Percentiles rank a stretch among this genome's conserved stretches.
phyloP scores from a whole-genome alignment of 2,113 vertebrate species.

The Malurus alboscapulatus region DNA sequence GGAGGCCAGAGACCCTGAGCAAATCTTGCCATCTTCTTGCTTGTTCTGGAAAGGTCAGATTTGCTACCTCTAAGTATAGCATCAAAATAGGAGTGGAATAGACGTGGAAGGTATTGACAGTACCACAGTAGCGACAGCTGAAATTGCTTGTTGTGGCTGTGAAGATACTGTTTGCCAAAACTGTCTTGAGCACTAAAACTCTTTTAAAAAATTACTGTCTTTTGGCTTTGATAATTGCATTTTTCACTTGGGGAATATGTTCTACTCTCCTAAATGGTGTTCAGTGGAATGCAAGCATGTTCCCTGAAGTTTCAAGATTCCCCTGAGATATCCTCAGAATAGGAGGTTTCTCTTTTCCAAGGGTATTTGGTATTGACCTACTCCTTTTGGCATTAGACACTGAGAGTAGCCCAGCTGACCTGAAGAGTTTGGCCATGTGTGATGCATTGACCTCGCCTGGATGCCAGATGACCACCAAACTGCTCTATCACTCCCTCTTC shows the following conservation, averaged over 20 bases:
- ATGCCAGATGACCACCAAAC: not conserved
- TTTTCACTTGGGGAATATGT: not conserved
- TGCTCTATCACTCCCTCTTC: not conserved
- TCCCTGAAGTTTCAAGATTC: not conserved
- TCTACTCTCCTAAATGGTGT: not conserved
- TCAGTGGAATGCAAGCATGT: not conserved
- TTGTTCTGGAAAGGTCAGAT: not conserved
- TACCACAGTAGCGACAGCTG: not conserved
- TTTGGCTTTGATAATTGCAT: not conserved
- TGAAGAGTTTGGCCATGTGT: not conserved
- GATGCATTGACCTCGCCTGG: not conserved
- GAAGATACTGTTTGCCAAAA: not conserved
- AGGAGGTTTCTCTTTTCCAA: not conserved
- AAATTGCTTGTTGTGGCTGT: not conserved
- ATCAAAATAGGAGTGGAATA: not conserved
- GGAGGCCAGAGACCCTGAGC: not conserved
- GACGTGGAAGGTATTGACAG: not conserved
- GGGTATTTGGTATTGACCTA: not conserved
- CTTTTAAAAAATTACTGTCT: not conserved
- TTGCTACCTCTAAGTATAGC: not conserved
- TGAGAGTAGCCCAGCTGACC: not conserved
- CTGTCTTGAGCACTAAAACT: not conserved
- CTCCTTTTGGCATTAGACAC: not conserved
- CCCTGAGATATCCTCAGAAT: not conserved
- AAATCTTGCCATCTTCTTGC: not conserved